Base-by-base conservation (phyloP, 2,888 invertebrate species). In the Drosophila mimetica region DNA sequence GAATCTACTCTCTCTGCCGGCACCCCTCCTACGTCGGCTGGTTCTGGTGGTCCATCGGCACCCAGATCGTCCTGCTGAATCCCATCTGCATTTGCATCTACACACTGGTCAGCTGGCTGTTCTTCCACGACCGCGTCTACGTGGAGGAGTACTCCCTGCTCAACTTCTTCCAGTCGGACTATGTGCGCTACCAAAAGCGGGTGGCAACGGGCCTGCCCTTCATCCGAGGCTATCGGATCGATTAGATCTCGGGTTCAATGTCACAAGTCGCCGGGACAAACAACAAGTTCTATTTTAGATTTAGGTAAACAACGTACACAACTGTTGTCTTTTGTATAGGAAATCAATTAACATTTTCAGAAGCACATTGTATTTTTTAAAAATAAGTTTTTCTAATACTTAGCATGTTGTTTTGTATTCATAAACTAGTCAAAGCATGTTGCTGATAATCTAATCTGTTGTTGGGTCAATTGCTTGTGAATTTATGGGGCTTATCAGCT, bases 1-100 rank as follows among this genome's bases (percentile, higher is more conserved):
- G 99, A 0, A 94, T 99, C 22, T 99, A 99, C 91, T 92, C 94
- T 2, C 91, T 95, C 65, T 96, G 95, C 87, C 93, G 99, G 41
- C 99, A 99, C 93, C 99, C 99, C 0, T 97, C 98, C 84, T 99
- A 99, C 91, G 97, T 98, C 3, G 99, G 99, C 11, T 99, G 99
- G 99, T 99, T 99, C 93, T 97, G 97, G 92, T 99, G 99, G 99
- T 97, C 98, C 14, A 94, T 99, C 64, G 99, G 99, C 41, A 99
- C 99, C 11, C 99, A 99, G 94, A 95, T 99, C 25, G 94, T 97
- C 57, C 93, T 99, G 1, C 93, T 96, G 65, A 99, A 99, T 92
- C 99, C 99, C 0, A 37, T 99, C 4, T 99, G 99, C 90, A 89
- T 95, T 1, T 81, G 97, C 1, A 93, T 95, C 2, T 99, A 99